Base-by-base conservation (phyloP, 2,888 invertebrate species). In the Salpingus planirostris region DNA sequence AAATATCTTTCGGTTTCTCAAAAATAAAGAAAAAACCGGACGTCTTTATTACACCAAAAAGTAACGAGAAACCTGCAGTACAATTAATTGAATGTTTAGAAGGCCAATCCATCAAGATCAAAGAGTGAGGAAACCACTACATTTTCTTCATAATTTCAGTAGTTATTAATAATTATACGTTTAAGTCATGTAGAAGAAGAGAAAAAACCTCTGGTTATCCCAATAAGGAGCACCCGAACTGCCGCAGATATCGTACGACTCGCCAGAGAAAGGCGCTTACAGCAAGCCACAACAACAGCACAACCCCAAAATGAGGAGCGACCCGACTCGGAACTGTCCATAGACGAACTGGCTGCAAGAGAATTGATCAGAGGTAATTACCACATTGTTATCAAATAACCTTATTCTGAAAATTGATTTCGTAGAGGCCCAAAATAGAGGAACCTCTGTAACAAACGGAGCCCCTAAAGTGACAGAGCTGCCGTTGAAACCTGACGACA, bases 1-100 rank as follows among this genome's bases (percentile, higher is more conserved):
- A 86, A 59, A 78, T 88, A 55, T 85, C 85, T 0, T 88, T 88
- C 60, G 78, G 82, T 27, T 88, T 88, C 64, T 76, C 70, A 49
- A 87, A 86, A 69, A 68, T 75, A 1, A 56, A 63, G 3, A 77
- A 74, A 47, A 77, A 75, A 50, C 44, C 68, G 3, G 61, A 59
- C 33, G 46, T 74, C 6, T 48, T 70, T 22, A 45, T 42, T 8
- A 8, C 29, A 13, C 55, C 43, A 41, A 47, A 54, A 49, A 59
- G 64, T 27, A 65, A 68, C 32, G 73, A 74, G 34, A 71, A 70
- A 48, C 73, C 23, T 11, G 11, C 47, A 46, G 49, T 65, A n/a
- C 81, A 88, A 51, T 73, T 78, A 27, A 82, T 87, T 33, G 81
- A 85, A 53, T 85, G 81, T 53, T 64, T 87, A 2, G 86, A 87